Evolutionary conservation across 2,113 vertebrate species (phyloP).

Genomic region (Brachypodius melanocephalos): DNA sequence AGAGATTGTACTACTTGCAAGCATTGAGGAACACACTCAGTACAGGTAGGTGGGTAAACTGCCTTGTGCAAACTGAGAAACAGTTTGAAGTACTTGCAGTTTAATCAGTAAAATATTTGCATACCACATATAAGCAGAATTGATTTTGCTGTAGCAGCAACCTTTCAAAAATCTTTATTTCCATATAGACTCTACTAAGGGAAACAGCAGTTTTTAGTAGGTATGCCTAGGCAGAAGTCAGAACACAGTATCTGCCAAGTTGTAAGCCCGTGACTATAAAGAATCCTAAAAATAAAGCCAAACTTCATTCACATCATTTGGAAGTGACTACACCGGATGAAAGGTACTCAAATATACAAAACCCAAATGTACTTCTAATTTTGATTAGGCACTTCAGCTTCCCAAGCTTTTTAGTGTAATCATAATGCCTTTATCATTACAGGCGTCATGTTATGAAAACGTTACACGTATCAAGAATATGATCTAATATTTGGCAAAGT

Average conservation of each 20-base stretch:
- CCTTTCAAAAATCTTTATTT: neutral
- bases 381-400: neutral
- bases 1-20: neutral
- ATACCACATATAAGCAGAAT: neutral
- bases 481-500: conserved; percentile 22
- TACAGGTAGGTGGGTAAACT: neutral
- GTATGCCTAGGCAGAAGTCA: neutral
- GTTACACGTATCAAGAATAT: neutral
- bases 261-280: neutral
- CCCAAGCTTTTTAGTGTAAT: neutral
- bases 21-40: neutral
- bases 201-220: neutral
- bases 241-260: neutral
- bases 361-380: neutral
- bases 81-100: neutral
- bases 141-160: neutral
- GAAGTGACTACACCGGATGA: neutral
- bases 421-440: neutral
- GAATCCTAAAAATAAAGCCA: neutral
- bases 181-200: neutral
- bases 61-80: neutral
- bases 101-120: neutral
- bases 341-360: neutral
- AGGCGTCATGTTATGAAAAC: neutral
- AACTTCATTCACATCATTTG: neutral